Percentiles rank a stretch among this genome's conserved stretches.
phyloP scores from a whole-genome alignment of 2,113 vertebrate species.

The rat (Rattus norvegicus) region DNA sequence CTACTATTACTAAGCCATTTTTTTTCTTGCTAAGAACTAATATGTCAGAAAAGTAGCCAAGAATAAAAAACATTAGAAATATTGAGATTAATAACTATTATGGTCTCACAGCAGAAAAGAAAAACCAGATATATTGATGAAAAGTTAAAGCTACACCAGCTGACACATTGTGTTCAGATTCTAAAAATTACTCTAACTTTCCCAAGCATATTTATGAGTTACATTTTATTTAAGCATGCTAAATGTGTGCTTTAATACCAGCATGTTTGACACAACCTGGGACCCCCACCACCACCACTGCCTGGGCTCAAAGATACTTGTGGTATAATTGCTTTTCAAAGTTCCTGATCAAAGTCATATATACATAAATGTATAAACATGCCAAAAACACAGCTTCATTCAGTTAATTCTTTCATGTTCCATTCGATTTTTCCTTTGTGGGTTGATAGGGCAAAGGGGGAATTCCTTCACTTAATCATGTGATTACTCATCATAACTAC shows the following conservation, averaged over 20 bases:
- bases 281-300: neutral
- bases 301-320: neutral
- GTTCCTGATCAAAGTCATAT: neutral
- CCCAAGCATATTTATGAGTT: slow-evolving; percentile 35
- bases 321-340: slow-evolving; percentile 8
- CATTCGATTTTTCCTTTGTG: neutral
- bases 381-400: slow-evolving; percentile 15
- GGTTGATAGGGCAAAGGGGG: neutral
- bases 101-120: slow-evolving; percentile 47
- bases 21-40: slow-evolving; percentile 75
- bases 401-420: slow-evolving; percentile 4
- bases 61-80: slow-evolving; percentile 75
- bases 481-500: neutral
- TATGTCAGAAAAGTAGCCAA: slow-evolving; percentile 76
- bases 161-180: slow-evolving; percentile 32
- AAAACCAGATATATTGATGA: slow-evolving; percentile 58
- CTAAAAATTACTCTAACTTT: slow-evolving; percentile 46
- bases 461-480: neutral
- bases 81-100: slow-evolving; percentile 75
- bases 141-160: slow-evolving; percentile 56
- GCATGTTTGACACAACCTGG: neutral
- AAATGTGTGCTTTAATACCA: slow-evolving; percentile 5
- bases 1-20: slow-evolving; percentile 71
- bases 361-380: neutral
- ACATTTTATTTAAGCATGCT: slow-evolving; percentile 47